Percentiles rank a stretch among this genome's conserved stretches.
phyloP scores from a whole-genome alignment of 2,888 invertebrate species.

The Chalcosyrphus nemorum region DNA sequence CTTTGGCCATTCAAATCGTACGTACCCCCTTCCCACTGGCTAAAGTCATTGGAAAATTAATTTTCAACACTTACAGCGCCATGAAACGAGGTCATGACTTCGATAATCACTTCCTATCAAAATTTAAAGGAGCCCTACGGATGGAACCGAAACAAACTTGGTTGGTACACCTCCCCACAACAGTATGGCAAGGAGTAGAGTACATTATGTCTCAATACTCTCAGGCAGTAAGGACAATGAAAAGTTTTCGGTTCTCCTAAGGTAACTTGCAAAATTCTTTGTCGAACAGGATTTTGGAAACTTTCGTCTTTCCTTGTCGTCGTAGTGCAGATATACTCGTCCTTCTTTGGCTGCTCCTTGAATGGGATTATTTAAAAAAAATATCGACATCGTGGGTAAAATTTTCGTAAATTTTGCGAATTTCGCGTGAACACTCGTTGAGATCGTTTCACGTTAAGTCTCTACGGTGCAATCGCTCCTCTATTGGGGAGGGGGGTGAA shows the following conservation, averaged over 20 bases:
- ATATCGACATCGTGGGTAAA: constrained; percentile 64
- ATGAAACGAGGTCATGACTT: constrained; percentile 68
- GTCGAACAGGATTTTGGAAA: constrained; percentile 31
- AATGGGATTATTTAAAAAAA: constrained; percentile 59
- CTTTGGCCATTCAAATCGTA: constrained; percentile 22
- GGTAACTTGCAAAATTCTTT: background rate
- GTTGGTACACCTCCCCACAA: background rate
- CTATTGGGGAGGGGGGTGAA: background rate
- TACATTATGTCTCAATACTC: constrained; percentile 60
- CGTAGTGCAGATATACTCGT: background rate
- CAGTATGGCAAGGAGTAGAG: background rate
- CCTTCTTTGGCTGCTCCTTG: background rate
- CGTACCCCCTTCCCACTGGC: constrained; percentile 42
- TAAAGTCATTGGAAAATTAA: constrained; percentile 69
- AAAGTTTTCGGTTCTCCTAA: constrained; percentile 45
- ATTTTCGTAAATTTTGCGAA: constrained; percentile 66
- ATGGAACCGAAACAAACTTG: constrained; percentile 33
- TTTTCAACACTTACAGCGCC: constrained; percentile 61
- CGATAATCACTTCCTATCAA: constrained; percentile 66
- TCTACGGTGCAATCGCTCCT: constrained; percentile 55
- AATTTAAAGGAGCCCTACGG: constrained; percentile 28
- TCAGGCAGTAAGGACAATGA: constrained; percentile 43
- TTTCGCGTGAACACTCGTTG: constrained; percentile 58
- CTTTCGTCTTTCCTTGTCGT: constrained; percentile 10
- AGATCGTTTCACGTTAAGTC: constrained; percentile 62